Conservation (phyloP, 2,797 vertebrate species). For the Morelia viridis region DNA sequence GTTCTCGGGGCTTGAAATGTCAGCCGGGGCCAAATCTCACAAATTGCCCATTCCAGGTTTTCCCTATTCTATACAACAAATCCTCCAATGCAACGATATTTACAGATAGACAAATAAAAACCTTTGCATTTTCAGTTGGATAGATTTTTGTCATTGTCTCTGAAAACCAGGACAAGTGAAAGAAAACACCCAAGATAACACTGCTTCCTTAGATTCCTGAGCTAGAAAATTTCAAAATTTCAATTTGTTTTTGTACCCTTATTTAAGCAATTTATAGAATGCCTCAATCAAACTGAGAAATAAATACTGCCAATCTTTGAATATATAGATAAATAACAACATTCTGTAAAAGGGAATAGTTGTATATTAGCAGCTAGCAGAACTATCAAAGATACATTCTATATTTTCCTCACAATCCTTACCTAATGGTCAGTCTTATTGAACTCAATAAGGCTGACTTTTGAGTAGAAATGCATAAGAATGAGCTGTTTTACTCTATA, state of each 20-base stretch:
- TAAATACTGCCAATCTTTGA: background rate
- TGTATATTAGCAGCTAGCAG: background rate
- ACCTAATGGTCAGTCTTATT: background rate
- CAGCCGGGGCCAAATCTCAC: background rate
- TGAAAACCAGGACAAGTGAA: background rate
- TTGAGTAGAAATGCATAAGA: background rate
- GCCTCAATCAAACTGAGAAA: background rate
- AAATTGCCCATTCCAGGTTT: background rate
- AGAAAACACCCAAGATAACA: background rate
- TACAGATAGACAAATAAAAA: background rate
- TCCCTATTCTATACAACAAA: background rate
- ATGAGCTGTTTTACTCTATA: background rate
- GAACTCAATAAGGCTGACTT: background rate
- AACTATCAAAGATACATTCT: background rate
- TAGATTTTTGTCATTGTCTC: background rate
- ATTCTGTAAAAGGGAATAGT: background rate
- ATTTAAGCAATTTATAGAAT: background rate
- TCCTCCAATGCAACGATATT: background rate
- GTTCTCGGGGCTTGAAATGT: background rate
- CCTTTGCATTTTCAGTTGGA: background rate
- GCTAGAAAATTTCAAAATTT: background rate
- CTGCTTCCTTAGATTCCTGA: background rate
- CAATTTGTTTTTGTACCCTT: background rate
- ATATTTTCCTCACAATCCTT: background rate
- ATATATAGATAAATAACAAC: background rate